Base-by-base conservation (phyloP, 2,888 invertebrate genomes). In the Helicoverpa assulta region DNA sequence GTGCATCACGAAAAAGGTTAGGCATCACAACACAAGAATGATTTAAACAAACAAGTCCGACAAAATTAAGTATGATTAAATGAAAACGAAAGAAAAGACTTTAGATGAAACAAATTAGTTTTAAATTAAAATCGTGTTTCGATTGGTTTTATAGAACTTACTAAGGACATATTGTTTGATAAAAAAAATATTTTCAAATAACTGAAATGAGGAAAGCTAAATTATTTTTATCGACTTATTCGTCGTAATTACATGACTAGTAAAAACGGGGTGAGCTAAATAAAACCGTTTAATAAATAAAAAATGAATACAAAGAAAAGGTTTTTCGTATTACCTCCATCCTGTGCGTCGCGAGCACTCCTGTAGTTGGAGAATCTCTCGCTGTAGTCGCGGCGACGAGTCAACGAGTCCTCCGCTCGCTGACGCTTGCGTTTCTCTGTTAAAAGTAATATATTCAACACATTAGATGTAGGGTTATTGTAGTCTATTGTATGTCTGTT, bases 401-500 rank as follows among this genome's bases (percentile, higher is more conserved):
- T 96, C 86, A 97, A 94, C 0, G 98, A 97, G 85, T 99, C 99
- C 86, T 98, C 98, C 0, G 97, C 96, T 52, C 98, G 96, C 88
- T 98, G 98, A 0, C 98, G 96, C 78, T 97, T 97, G 47, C 98
- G 97, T 92, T 98, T 98, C 86, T 98, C 98, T 97, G 87, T 37
- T 18, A 52, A 10, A 84, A 73, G 77, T 70, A 57, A 26, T 4
- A 26, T 26, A 26, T 26, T 26, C 26, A n/a, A n/a, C n/a, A n/a
- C n/a, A n/a, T n/a, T n/a, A n/a, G n/a, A n/a, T n/a, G n/a, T n/a
- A n/a, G n/a, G n/a, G n/a, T n/a, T n/a, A n/a, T n/a, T n/a, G n/a
- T n/a, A n/a, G n/a, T n/a, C n/a, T n/a, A n/a, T n/a, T n/a, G n/a
- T n/a, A n/a, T n/a, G n/a, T n/a, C n/a, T n/a, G n/a, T n/a, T n/a